phyloP scores from a whole-genome alignment of 2,888 invertebrate species.

The Pyrrhia umbra region DNA sequence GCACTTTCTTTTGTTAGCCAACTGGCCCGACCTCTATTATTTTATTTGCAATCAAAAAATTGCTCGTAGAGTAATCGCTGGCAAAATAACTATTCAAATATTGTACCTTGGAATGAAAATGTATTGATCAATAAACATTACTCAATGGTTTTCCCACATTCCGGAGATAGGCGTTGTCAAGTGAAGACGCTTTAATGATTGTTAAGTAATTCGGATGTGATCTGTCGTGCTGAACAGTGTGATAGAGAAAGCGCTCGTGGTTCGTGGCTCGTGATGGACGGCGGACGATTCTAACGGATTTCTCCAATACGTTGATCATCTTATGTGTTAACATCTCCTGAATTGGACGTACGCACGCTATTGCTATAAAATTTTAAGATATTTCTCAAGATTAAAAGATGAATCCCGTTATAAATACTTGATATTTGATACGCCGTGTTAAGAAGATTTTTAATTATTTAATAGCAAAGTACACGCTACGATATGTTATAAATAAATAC shows the following conservation, averaged over 20 bases:
- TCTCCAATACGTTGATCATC: conserved; percentile 72
- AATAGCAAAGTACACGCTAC: conserved; percentile 40
- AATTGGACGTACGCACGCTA: conserved; percentile 74
- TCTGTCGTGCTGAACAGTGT: conserved; percentile 68
- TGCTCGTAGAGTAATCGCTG: conserved; percentile 7
- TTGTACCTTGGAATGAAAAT: conserved; percentile 10
- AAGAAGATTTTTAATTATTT: conserved; percentile 33
- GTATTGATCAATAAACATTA: not conserved
- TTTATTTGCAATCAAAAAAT: conserved; percentile 32
- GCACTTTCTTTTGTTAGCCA: conserved; percentile 46
- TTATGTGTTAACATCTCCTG: conserved; percentile 67
- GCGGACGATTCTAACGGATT: conserved; percentile 74
- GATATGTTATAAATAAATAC: conserved; percentile 7
- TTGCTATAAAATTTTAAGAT: conserved; percentile 57
- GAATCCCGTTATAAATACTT: conserved; percentile 54
- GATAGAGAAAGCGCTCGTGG: conserved; percentile 73
- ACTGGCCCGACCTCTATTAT: conserved; percentile 12
- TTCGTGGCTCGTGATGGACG: conserved; percentile 67
- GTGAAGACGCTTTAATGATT: conserved; percentile 41
- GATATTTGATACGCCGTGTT: conserved; percentile 49
- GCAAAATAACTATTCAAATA: not conserved
- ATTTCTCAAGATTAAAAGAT: conserved; percentile 49
- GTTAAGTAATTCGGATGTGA: conserved; percentile 66
- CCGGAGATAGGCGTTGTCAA: conserved; percentile 20
- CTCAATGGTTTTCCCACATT: conserved; percentile 32